phyloP scores from a whole-genome alignment of 2,113 vertebrate species.

The Zosterops borbonicus region DNA sequence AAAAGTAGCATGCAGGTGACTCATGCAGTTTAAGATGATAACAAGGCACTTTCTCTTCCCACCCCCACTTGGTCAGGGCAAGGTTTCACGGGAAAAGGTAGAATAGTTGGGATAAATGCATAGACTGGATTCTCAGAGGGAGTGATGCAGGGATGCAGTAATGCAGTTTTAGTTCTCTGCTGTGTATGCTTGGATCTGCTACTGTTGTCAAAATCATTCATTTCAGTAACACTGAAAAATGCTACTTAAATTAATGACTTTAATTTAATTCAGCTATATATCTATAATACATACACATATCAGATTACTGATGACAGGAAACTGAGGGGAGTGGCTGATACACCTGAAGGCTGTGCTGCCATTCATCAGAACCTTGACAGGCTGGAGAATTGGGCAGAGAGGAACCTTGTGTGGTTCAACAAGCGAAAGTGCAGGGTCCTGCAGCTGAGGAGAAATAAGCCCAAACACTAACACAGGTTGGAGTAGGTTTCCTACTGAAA shows the following conservation, averaged over 20 bases:
- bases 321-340: not conserved
- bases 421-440: not conserved
- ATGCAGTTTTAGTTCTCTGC: not conserved
- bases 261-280: not conserved
- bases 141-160: not conserved
- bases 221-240: not conserved
- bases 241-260: not conserved
- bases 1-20: not conserved
- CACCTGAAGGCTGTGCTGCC: not conserved
- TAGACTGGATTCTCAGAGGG: not conserved
- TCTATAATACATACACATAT: not conserved
- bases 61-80: not conserved
- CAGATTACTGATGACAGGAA: not conserved
- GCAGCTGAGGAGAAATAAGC: not conserved
- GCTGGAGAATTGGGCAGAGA: not conserved
- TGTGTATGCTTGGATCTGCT: fast-evolving
- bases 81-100: not conserved
- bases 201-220: not conserved
- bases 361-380: not conserved
- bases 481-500: not conserved
- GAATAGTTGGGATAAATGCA: not conserved
- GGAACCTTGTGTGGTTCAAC: not conserved
- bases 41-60: not conserved
- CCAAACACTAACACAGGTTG: not conserved
- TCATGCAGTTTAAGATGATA: not conserved